Percentiles rank a stretch among this genome's conserved stretches.
phyloP scores from a whole-genome alignment of 2,113 vertebrate genomes.

The Otocyon megalotis region DNA sequence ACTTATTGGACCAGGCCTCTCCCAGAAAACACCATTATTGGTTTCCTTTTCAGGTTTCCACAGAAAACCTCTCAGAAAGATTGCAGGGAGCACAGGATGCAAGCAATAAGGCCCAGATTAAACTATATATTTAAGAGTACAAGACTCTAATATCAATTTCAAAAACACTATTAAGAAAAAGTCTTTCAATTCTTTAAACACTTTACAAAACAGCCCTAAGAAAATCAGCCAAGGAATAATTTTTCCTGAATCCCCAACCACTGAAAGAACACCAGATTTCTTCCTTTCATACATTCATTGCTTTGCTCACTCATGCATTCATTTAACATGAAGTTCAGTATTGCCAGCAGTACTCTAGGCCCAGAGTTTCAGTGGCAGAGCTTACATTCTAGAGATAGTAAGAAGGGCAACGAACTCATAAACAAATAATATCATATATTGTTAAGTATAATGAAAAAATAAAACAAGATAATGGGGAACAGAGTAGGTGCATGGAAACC shows the following conservation, averaged over 20 bases:
- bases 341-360: not conserved
- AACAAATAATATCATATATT: not conserved
- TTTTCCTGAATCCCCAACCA: slow-evolving; percentile 11
- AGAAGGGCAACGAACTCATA: not conserved
- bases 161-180: slow-evolving; percentile 15
- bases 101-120: not conserved
- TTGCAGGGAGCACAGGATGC: not conserved
- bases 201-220: not conserved
- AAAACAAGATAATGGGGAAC: not conserved
- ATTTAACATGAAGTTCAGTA: not conserved
- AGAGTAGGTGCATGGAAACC: not conserved
- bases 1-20: not conserved
- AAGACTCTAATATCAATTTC: slow-evolving; percentile 25
- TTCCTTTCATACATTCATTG: not conserved
- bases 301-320: not conserved
- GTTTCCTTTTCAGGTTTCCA: slow-evolving; percentile 27
- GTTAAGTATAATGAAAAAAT: not conserved
- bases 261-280: not conserved
- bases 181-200: not conserved
- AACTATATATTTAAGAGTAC: not conserved
- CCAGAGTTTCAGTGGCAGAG: not conserved
- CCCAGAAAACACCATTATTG: not conserved
- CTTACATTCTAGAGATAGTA: not conserved
- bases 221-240: not conserved
- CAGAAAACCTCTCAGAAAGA: not conserved